Conservation (phyloP, 2,888 invertebrate species). For the Coelinius sp. region DNA sequence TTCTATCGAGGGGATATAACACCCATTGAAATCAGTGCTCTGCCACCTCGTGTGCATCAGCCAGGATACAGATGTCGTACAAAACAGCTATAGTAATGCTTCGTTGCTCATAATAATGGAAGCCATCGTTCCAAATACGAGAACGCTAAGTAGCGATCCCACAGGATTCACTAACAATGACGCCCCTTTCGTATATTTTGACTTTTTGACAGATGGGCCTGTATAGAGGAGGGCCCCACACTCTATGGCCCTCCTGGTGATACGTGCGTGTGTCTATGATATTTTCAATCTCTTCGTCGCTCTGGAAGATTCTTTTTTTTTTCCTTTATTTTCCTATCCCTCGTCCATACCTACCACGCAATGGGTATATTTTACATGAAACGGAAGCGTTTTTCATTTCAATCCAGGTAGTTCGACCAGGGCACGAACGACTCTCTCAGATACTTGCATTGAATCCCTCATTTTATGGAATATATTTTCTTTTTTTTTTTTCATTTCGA, state of each 20-base stretch:
- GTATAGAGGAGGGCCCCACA: constrained; percentile 47
- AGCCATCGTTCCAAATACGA: constrained; percentile 56
- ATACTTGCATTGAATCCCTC: background rate
- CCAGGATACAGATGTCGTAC: constrained; percentile 67
- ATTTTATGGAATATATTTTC: constrained; percentile 19
- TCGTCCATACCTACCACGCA: constrained; percentile 7
- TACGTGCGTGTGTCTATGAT: constrained; percentile 43
- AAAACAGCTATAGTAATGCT: constrained; percentile 53
- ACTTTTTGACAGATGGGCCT: constrained; percentile 71
- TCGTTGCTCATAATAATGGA: constrained; percentile 59
- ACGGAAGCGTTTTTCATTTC: constrained; percentile 48
- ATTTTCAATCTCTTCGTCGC: constrained; percentile 4
- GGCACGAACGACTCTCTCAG: constrained; percentile 7
- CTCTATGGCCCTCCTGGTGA: constrained; percentile 36
- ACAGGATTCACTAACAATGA: constrained; percentile 67
- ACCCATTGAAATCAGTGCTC: constrained; percentile 29
- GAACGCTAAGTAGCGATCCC: constrained; percentile 70
- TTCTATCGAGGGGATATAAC: constrained; percentile 14
- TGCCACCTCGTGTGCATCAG: constrained; percentile 17
- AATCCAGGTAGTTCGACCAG: constrained; percentile 33
- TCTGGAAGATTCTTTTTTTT: background rate
- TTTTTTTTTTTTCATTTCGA: constrained; percentile 31
- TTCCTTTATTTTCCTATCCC: background rate
- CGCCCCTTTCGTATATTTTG: constrained; percentile 68
- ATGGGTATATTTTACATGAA: constrained; percentile 43